Evolutionary conservation across 2,113 vertebrate genomes (phyloP).

Genomic region (Coptodon rendalli): DNA sequence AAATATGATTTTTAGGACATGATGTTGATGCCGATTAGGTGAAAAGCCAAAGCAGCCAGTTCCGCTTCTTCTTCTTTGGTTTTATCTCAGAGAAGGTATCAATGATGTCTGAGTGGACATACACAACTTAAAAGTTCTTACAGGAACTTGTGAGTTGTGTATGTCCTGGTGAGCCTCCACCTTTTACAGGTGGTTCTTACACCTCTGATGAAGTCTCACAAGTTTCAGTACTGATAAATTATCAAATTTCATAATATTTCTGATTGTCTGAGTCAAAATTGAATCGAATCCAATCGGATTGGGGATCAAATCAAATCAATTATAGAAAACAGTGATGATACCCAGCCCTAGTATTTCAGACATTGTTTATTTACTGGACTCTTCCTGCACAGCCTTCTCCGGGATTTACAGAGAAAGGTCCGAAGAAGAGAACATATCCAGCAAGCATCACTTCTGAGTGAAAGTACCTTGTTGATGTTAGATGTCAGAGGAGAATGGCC

Average conservation of each 20-base stretch:
- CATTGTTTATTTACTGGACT: neutral
- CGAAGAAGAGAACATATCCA: neutral
- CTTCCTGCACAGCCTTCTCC: neutral
- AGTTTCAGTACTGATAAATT: neutral
- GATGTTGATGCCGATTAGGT: neutral
- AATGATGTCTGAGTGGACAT: neutral
- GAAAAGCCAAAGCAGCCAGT: neutral
- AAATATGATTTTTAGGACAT: neutral
- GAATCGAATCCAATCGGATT: neutral
- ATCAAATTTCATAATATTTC: neutral
- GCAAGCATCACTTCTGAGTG: neutral
- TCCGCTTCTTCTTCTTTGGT: neutral
- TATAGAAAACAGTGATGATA: neutral
- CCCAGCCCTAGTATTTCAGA: neutral
- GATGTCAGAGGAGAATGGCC: neutral
- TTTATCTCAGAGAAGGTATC: neutral
- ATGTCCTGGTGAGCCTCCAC: neutral
- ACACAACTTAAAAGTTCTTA: neutral
- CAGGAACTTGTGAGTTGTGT: neutral
- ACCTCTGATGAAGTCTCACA: neutral
- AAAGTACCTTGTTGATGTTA: neutral
- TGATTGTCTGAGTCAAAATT: neutral
- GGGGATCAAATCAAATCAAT: neutral
- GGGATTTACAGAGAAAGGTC: fast-evolving
- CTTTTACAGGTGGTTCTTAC: neutral